Conservation (phyloP, 2,113 vertebrate genomes). For the Platysteira castanea region DNA sequence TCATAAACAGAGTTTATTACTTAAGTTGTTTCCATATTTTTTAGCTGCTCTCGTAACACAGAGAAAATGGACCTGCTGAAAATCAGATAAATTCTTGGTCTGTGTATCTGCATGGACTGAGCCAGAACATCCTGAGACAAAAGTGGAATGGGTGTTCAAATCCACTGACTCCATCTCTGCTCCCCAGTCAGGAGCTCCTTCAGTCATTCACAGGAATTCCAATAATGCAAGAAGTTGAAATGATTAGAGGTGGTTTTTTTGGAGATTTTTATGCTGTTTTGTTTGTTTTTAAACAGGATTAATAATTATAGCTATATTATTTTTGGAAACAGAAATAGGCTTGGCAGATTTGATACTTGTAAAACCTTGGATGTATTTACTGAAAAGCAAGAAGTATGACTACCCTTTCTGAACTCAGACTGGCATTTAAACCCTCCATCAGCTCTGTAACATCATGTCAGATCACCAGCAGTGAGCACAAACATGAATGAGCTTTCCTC, state of each 20-base stretch:
- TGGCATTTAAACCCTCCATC: not conserved
- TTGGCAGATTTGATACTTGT: not conserved
- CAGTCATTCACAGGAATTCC: not conserved
- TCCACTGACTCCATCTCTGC: not conserved
- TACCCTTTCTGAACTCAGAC: not conserved
- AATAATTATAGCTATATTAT: not conserved
- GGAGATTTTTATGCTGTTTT: not conserved
- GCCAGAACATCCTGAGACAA: not conserved
- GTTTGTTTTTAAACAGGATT: not conserved
- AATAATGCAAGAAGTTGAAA: not conserved
- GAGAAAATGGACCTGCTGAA: not conserved
- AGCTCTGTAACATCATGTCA: not conserved
- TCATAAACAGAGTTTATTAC: not conserved
- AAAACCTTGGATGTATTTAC: not conserved
- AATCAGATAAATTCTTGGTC: not conserved
- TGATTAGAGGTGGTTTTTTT: rapidly evolving
- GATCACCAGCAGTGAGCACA: not conserved
- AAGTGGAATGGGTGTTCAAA: not conserved
- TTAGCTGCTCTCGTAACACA: not conserved
- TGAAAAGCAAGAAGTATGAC: not conserved
- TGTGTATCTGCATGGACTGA: not conserved
- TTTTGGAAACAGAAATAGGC: not conserved
- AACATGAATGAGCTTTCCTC: not conserved
- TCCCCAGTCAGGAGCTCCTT: not conserved
- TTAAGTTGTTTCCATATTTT: not conserved